Evolutionary conservation across 1,140 invertebrate genomes (phyloP), one percentile per base, ranked within the genome.

Genomic region (Muscidifurax raptorellus): DNA sequence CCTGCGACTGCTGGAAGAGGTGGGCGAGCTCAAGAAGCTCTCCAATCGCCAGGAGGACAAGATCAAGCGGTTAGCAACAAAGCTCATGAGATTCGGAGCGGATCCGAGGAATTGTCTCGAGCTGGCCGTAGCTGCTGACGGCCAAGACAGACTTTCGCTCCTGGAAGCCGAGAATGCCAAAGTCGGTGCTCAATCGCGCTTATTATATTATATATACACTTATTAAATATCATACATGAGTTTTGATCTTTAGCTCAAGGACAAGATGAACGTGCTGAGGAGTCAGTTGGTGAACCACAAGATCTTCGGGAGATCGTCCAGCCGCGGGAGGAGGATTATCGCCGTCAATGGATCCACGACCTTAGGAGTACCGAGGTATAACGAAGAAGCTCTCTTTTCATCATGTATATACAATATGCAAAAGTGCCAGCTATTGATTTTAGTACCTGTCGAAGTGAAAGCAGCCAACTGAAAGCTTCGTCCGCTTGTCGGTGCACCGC

Each of bases 31-130:
- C 32, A 93, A 93, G 81, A 92, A 92, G 85, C 86, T 92, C 25
- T 91, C 86, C 10, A 92, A 93, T 59, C 82, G 86, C 30, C 92
- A 93, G 71, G 90, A 92, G 32, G 92, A 93, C 52, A 93, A 93
- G 79, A 91, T 93, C 13, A 93, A 93, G 75, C 88, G 90, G 30
- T 85, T 93, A 3, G 88, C 90, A 2, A 93, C 92, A 0, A 93
- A 93, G 85, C 59, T 93, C 6, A 91, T 92, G 87, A 89, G 92
- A 87, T 84, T 90, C 25, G 85, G 89, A 2, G 87, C 88, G 18
- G 91, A 88, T 87, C 90, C 92, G 15, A 88, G 89, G 83, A 71
- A 88, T 7, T 91, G 89, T 27, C n/a, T 88, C 15, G 28, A 87
- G 4, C 47, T 87, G 0, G 81, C 90, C 12, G 88, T 91, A 72